Conservation (phyloP, 2,113 vertebrate genomes). For the Regulus satrapa region DNA sequence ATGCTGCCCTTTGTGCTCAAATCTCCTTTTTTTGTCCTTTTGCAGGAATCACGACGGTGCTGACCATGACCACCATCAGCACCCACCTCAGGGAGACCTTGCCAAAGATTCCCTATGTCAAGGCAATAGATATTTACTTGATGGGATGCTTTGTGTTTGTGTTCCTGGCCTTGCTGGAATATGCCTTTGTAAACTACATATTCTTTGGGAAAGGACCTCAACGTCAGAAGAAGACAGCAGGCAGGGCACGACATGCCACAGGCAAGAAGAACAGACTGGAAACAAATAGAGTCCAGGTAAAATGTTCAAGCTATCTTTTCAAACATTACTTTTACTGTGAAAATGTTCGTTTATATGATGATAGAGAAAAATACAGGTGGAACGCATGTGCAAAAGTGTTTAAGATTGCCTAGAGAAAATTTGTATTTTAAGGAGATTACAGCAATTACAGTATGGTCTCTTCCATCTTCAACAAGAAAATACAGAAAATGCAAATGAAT, state of each 20-base stretch:
- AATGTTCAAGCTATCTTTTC: neutral
- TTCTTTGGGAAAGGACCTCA: slow-evolving; percentile 94
- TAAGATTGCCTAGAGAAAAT: neutral
- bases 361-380: neutral
- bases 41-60: slow-evolving; percentile 89
- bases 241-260: slow-evolving; percentile 78
- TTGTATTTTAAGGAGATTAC: neutral
- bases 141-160: slow-evolving; percentile 97
- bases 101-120: slow-evolving; percentile 93
- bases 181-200: slow-evolving; percentile 94
- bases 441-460: neutral
- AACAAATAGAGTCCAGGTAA: slow-evolving; percentile 79
- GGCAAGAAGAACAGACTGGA: slow-evolving; percentile 75
- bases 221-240: slow-evolving; percentile 83
- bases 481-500: neutral
- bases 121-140: slow-evolving; percentile 92
- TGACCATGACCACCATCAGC: slow-evolving; percentile 97
- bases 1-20: rapidly evolving
- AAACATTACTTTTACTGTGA: neutral
- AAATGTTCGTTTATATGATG: neutral
- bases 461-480: neutral
- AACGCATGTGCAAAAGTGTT: neutral
- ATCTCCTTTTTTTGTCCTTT: neutral
- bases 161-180: slow-evolving; percentile 91
- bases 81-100: slow-evolving; percentile 92